Conservation (phyloP, 2,113 vertebrate species). For the Dasypus novemcinctus region DNA sequence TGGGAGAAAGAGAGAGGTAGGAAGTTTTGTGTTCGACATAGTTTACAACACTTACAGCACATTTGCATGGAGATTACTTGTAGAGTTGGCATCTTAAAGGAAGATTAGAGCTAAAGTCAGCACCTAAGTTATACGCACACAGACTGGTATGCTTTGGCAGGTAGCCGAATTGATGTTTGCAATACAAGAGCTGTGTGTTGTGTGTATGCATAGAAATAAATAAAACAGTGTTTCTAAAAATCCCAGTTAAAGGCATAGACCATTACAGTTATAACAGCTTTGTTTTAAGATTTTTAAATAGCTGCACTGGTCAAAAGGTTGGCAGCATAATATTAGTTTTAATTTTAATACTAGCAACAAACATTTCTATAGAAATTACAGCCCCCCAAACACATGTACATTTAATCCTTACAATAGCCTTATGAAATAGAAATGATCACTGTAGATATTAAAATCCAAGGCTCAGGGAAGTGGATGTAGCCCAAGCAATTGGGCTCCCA, state of each 20-base stretch:
- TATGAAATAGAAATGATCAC: background rate
- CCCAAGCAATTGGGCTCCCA: too few relatives aligned
- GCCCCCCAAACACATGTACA: background rate
- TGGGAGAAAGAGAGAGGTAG: background rate
- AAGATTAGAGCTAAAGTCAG: background rate
- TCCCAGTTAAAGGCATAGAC: background rate
- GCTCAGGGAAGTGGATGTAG: too few relatives aligned
- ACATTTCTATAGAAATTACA: background rate
- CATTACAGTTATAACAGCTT: background rate
- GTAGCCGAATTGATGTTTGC: background rate
- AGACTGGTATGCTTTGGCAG: background rate
- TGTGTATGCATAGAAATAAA: too few relatives aligned
- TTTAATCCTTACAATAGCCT: background rate
- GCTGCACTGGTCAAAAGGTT: background rate
- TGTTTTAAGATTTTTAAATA: background rate
- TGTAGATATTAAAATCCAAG: background rate
- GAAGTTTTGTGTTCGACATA: background rate
- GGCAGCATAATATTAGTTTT: background rate
- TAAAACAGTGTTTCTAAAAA: background rate
- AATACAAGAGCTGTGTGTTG: too few relatives aligned
- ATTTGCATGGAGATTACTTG: background rate
- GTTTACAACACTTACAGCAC: background rate
- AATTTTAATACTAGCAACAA: background rate
- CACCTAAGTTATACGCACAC: background rate
- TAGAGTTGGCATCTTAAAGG: background rate